Base-by-base conservation (phyloP, 2,113 vertebrate genomes). In the Talpa occidentalis region DNA sequence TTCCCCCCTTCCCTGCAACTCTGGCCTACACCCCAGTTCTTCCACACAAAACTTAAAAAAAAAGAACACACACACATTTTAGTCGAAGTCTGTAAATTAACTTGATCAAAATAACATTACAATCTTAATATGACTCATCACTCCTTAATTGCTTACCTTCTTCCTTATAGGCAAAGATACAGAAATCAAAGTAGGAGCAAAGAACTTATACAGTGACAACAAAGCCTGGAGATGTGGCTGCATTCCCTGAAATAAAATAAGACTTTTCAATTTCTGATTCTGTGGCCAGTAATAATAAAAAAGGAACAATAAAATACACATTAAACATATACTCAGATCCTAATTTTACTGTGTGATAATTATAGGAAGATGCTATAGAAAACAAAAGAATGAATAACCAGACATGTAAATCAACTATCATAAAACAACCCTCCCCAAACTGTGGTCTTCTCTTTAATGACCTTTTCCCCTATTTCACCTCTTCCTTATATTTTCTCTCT, bases 141-240 rank as follows among this genome's bases (percentile, higher is more conserved):
- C 32, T 94, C n/a, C 19, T 79, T 37, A 90, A 95, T 76, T 88
- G 35, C 97, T 98, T 97, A 99, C 99, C 99, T 98, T 99, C 24
- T 91, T 97, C 96, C 97, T 98, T 40, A 96, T 78, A 74, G 99
- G 98, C 95, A 99, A 95, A 59, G 98, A 98, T 35, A 99, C 97
- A 2, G 98, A 98, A 95, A 99, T 99, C 94, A 99, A 97, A 11
- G 99, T 98, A 81, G 99, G 99, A 84, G 97, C 98, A 92, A 99
- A 99, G 73, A 99, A 98, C 97, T 99, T 99, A 97, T 99, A 99
- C 87, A 99, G 97, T 0, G 98, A 99, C 9, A 99, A 97, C 0
- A 99, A 97, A 96, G 99, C 99, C 89, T 99, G 97, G 14, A 99
- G 98, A 88, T 99, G 97, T 30, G 98, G 97, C 88, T 99, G 99